A percentile compares a stretch with the other conserved stretches of the same genome.
Conservation (phyloP, 2,888 invertebrate species). For the Prionchulus punctatus region DNA sequence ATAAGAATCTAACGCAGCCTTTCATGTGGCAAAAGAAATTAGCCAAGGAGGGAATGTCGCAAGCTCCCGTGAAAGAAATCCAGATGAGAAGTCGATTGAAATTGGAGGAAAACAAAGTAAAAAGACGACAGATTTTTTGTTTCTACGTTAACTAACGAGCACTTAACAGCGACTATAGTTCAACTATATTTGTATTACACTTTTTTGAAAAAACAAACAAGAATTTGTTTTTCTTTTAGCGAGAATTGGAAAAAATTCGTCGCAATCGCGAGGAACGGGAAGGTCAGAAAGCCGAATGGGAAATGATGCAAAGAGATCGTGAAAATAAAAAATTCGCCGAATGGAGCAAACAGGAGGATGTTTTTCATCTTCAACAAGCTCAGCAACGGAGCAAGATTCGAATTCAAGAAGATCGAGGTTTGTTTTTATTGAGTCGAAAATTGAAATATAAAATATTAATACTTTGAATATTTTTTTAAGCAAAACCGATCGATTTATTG, state of each 20-base stretch:
- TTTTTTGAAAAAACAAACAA: no score
- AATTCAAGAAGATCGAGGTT: conserved; percentile 68
- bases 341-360: conserved; percentile 90
- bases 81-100: conserved; percentile 66
- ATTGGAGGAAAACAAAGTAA: conserved; percentile 64
- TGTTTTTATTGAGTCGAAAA: background rate
- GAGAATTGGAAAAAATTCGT: conserved; percentile 33
- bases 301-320: conserved; percentile 60
- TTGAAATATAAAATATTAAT: background rate
- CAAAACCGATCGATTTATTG: conserved; percentile 90
- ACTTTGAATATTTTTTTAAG: conserved; percentile 34
- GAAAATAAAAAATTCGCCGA: conserved; percentile 75
- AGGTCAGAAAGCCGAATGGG: conserved; percentile 43
- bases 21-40: conserved; percentile 95
- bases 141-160: no score
- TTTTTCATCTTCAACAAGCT: conserved; percentile 92
- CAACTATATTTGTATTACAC: no score
- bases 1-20: conserved; percentile 76
- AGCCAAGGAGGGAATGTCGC: conserved; percentile 71
- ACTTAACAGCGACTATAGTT: no score
- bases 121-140: no score
- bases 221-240: background rate
- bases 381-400: conserved; percentile 77
- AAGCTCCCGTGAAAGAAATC: conserved; percentile 57
- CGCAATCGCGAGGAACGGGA: conserved; percentile 63